phyloP scores from a whole-genome alignment of 2,797 vertebrate species.

The Gobionotothen gibberifrons region DNA sequence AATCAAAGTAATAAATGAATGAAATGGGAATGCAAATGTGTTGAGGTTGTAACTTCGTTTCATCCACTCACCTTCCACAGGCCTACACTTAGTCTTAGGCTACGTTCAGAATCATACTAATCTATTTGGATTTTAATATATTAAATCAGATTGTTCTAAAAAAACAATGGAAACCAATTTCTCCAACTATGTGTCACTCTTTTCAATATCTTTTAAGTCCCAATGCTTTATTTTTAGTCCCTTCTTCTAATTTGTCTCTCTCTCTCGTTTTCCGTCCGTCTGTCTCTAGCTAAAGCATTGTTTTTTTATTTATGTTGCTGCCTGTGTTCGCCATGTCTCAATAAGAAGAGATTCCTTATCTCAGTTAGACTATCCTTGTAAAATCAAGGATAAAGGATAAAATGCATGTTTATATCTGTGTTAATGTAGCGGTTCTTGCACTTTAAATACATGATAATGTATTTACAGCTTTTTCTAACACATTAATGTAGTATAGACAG shows the following conservation, averaged over 20 bases:
- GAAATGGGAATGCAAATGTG: slow-evolving; percentile 36
- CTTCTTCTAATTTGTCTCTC: no score
- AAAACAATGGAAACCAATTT: neutral
- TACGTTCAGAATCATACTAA: neutral
- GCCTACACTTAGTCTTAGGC: neutral
- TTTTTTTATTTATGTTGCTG: no score
- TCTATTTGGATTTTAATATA: neutral
- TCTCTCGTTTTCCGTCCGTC: no score
- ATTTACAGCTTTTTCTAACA: neutral
- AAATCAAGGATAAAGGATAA: no score
- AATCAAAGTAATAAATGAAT: slow-evolving; percentile 45
- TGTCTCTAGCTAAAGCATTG: no score
- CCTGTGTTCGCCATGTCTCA: no score
- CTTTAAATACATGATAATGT: neutral
- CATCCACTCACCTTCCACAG: neutral
- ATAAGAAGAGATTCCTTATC: no score
- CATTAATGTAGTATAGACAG: neutral
- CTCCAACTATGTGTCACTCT: neutral
- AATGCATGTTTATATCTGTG: no score
- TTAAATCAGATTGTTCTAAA: slow-evolving; percentile 7
- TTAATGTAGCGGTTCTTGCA: neutral
- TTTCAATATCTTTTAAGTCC: no score
- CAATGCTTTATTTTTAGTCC: no score
- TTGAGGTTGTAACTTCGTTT: slow-evolving; percentile 1
- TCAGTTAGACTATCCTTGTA: no score